A percentile compares a stretch with the other conserved stretches of the same genome.
Conservation (phyloP, 2,888 invertebrate genomes). For the Lycocerus yunnanus region DNA sequence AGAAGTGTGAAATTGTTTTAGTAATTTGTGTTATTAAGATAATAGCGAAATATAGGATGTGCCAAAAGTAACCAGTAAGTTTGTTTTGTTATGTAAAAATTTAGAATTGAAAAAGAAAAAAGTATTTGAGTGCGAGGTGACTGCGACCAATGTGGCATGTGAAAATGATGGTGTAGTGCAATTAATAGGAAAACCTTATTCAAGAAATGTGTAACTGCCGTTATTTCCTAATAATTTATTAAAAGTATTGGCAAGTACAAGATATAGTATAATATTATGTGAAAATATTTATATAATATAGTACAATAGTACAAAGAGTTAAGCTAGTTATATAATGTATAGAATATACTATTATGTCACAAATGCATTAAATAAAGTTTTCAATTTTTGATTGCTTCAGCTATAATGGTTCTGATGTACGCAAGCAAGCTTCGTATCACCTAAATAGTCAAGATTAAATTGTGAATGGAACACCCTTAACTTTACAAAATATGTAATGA, state of each 20-base stretch:
- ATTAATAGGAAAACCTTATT: not conserved
- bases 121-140: no score
- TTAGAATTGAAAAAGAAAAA: no score
- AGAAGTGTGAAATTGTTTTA: not conserved
- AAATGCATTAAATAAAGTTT: conserved; percentile 32
- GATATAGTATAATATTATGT: conserved; percentile 46
- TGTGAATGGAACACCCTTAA: conserved; percentile 2
- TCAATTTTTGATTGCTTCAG: conserved; percentile 34
- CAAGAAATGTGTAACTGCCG: not conserved
- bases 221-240: conserved; percentile 49
- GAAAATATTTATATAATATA: conserved; percentile 51
- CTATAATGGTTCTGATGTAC: conserved; percentile 28
- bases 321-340: conserved; percentile 50
- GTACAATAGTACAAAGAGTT: conserved; percentile 52
- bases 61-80: no score
- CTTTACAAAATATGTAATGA: not conserved
- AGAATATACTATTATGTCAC: conserved; percentile 41
- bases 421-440: conserved; percentile 43
- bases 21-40: not conserved
- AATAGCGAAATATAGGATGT: not conserved
- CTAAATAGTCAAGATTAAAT: conserved; percentile 7
- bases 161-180: not conserved
- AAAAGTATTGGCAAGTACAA: conserved; percentile 55
- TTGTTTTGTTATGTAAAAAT: no score
- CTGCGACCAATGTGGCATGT: no score